Percentiles rank a stretch among this genome's conserved stretches.
Evolutionary conservation across 1,140 invertebrate genomes (phyloP).

Genomic region (Zaprionus tsacasi): DNA sequence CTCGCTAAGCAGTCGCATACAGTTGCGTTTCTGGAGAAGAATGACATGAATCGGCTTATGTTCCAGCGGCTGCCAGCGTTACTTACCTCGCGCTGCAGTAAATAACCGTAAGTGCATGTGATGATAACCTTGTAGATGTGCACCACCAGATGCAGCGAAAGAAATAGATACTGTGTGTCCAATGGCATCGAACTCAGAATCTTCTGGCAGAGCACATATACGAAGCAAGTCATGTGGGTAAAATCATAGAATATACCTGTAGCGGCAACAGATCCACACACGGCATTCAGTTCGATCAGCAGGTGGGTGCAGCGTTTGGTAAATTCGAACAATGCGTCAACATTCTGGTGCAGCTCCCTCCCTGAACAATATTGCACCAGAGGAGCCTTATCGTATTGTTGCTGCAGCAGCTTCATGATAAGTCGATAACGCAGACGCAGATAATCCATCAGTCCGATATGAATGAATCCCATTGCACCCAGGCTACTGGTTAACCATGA

Average conservation of each 20-base stretch:
- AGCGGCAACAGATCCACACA: slow-evolving; percentile 53
- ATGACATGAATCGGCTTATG: neutral
- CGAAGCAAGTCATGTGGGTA: slow-evolving; percentile 65
- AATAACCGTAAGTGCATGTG: slow-evolving; percentile 60
- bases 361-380: slow-evolving; percentile 7
- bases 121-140: slow-evolving; percentile 70
- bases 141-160: slow-evolving; percentile 54
- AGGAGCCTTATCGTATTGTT: slow-evolving; percentile 9
- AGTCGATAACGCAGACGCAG: slow-evolving; percentile 66
- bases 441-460: slow-evolving; percentile 69
- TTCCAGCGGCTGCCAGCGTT: neutral
- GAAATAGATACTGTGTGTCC: slow-evolving; percentile 55
- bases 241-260: slow-evolving; percentile 73
- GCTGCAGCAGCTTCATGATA: slow-evolving; percentile 49
- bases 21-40: slow-evolving; percentile 53
- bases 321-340: slow-evolving; percentile 48
- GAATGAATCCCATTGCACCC: slow-evolving; percentile 57
- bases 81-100: slow-evolving; percentile 61
- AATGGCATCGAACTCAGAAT: slow-evolving; percentile 40
- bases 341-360: slow-evolving; percentile 10
- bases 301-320: slow-evolving; percentile 51
- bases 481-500: slow-evolving; percentile 52
- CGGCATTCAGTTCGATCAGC: slow-evolving; percentile 52
- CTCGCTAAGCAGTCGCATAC: slow-evolving; percentile 45
- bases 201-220: slow-evolving; percentile 72